A percentile compares a stretch with the other conserved stretches of the same genome.
Evolutionary conservation across 2,888 invertebrate species (phyloP).

Genomic region (Electrophaes corylata): DNA sequence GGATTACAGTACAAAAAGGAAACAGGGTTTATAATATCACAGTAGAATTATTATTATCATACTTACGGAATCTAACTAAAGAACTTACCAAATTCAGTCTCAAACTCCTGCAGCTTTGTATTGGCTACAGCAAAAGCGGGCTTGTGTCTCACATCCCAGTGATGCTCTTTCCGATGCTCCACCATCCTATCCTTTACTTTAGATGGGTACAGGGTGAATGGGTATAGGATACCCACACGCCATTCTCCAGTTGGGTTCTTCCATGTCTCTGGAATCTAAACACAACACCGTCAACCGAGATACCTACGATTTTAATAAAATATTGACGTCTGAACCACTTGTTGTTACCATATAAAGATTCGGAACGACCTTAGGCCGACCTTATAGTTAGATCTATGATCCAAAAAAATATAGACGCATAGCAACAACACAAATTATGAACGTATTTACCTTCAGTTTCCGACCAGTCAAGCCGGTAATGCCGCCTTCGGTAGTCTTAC

Average conservation of each 20-base stretch:
- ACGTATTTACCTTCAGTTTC: constrained; percentile 89
- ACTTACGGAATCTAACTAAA: no score
- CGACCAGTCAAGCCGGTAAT: constrained; percentile 95
- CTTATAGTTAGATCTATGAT: constrained; percentile 22
- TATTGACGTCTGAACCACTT: no score
- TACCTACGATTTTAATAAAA: no score
- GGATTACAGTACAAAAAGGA: no score
- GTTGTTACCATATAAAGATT: constrained; percentile 10
- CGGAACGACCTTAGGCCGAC: constrained; percentile 23
- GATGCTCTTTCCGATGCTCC: constrained; percentile 90
- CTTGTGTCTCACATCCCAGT: constrained; percentile 94
- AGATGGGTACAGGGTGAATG: constrained; percentile 94
- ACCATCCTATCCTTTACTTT: constrained; percentile 92
- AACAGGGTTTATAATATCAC: no score
- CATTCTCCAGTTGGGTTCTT: constrained; percentile 92
- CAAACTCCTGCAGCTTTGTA: constrained; percentile 90
- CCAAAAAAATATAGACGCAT: constrained; percentile 5
- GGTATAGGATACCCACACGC: constrained; percentile 94
- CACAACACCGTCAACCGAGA: no score
- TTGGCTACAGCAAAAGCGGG: constrained; percentile 90
- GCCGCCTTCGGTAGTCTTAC: constrained; percentile 85
- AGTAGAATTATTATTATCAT: no score
- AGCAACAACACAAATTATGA: constrained; percentile 16
- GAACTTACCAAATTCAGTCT: constrained; percentile 84
- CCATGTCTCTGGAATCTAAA: constrained; percentile 92